A percentile compares a stretch with the other conserved stretches of the same genome.
These are phyloP conservation scores for Lemur catta DNA, from an alignment of 2,797 vertebrate genomes.

Conservation along the genomic window DNA sequence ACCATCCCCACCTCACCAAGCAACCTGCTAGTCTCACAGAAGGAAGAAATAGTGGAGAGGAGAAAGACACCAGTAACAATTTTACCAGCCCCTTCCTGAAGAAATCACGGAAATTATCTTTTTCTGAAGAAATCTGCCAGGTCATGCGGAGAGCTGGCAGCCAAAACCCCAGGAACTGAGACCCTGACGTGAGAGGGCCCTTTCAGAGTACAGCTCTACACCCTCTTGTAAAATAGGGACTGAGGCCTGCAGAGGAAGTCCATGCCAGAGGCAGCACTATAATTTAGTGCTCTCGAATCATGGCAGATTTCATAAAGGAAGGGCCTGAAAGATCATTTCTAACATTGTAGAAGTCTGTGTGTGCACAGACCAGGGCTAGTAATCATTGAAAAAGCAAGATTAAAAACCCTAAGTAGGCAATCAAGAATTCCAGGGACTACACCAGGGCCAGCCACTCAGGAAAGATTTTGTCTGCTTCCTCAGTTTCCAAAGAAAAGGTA, in stretches of 20 bases:
- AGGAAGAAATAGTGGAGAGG: background rate
- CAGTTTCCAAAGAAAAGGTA: conserved; percentile 14
- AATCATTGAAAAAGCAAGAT: background rate
- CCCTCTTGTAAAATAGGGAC: background rate
- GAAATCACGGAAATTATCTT: background rate
- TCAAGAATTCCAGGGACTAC: background rate
- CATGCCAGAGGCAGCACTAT: background rate
- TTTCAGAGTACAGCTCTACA: background rate
- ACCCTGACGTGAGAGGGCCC: background rate
- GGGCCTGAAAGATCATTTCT: background rate
- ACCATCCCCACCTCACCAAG: background rate
- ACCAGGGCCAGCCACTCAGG: background rate
- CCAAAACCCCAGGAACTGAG: background rate
- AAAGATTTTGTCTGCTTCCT: background rate
- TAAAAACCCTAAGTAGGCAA: background rate
- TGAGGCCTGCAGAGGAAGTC: background rate
- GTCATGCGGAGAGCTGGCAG: background rate
- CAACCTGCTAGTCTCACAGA: background rate
- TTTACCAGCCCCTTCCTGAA: background rate
- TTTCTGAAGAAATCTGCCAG: too few relatives aligned
- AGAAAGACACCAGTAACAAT: background rate
- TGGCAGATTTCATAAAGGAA: background rate
- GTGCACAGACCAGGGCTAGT: background rate
- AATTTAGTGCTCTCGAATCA: background rate
- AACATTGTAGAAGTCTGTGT: background rate